Conservation (phyloP, 2,888 invertebrate species). For the Macrosoma leucophasiata region DNA sequence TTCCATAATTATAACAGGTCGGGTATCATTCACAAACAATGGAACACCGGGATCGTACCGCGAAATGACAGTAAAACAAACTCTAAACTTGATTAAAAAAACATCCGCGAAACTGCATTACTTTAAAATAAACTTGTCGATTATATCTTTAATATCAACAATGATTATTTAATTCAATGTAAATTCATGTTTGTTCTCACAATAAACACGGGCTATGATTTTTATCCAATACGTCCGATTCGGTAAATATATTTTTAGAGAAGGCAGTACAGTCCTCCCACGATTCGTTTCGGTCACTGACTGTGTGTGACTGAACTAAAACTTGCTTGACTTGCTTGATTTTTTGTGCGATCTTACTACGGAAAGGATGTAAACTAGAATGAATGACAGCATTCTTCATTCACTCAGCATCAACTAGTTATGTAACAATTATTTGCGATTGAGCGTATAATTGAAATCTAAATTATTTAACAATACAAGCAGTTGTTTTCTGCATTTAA, state of each 20-base stretch:
- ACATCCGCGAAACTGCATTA: constrained; percentile 20
- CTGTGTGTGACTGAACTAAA: constrained; percentile 31
- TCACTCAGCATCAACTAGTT: too few relatives aligned
- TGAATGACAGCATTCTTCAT: not conserved
- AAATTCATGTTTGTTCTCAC: constrained; percentile 38
- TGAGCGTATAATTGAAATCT: too few relatives aligned
- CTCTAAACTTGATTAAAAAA: constrained; percentile 24
- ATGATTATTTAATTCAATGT: constrained; percentile 25
- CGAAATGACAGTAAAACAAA: constrained; percentile 42
- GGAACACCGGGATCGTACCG: constrained; percentile 46
- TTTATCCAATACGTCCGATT: constrained; percentile 36
- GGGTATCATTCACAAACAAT: constrained; percentile 54
- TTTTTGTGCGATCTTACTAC: constrained; percentile 28
- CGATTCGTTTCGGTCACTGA: constrained; percentile 41
- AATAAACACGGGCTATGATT: constrained; percentile 38
- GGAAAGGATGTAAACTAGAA: constrained; percentile 12
- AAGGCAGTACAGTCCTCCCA: constrained; percentile 30
- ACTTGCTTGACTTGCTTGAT: constrained; percentile 35
- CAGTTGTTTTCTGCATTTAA: too few relatives aligned
- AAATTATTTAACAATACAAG: too few relatives aligned
- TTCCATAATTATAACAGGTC: constrained; percentile 50
- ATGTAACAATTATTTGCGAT: too few relatives aligned
- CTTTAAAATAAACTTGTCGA: constrained; percentile 15
- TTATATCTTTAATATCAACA: constrained; percentile 9
- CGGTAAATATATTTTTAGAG: constrained; percentile 45